Evolutionary conservation across 2,113 vertebrate genomes (phyloP).

Genomic region (Melanerpes aurifrons): DNA sequence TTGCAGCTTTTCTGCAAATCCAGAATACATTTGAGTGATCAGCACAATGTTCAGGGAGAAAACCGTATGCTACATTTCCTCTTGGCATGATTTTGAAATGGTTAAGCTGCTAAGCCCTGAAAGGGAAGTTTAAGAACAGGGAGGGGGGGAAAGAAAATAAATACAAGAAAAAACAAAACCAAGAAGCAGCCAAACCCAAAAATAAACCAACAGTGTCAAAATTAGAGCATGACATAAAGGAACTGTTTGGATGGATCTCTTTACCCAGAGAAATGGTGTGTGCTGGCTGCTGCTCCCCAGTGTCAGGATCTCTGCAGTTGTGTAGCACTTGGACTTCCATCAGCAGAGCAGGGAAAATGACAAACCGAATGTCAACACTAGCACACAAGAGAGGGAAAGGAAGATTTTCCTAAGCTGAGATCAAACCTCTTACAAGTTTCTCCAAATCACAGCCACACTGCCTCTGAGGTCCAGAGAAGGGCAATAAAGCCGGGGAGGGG

Average conservation of each 20-base stretch:
- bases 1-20: slow-evolving; percentile 41
- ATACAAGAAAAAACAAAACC: slow-evolving; percentile 42
- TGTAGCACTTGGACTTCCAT: background rate
- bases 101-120: slow-evolving; percentile 68
- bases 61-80: slow-evolving; percentile 52
- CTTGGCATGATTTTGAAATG: slow-evolving; percentile 64
- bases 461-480: too few relatives aligned
- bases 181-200: slow-evolving; percentile 15
- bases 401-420: background rate
- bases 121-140: slow-evolving; percentile 65
- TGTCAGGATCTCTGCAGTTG: slow-evolving; percentile 17
- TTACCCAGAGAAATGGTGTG: background rate
- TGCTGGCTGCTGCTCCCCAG: background rate
- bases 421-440: background rate
- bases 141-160: background rate
- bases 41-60: slow-evolving; percentile 60
- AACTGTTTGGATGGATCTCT: slow-evolving; percentile 7
- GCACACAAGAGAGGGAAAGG: background rate
- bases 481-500: too few relatives aligned
- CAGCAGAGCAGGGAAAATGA: background rate
- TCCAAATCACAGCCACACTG: background rate
- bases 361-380: background rate
- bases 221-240: slow-evolving; percentile 49
- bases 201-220: slow-evolving; percentile 45
- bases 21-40: slow-evolving; percentile 49